phyloP scores from a whole-genome alignment of 2,113 vertebrate species.

The Hippocampus abdominalis region DNA sequence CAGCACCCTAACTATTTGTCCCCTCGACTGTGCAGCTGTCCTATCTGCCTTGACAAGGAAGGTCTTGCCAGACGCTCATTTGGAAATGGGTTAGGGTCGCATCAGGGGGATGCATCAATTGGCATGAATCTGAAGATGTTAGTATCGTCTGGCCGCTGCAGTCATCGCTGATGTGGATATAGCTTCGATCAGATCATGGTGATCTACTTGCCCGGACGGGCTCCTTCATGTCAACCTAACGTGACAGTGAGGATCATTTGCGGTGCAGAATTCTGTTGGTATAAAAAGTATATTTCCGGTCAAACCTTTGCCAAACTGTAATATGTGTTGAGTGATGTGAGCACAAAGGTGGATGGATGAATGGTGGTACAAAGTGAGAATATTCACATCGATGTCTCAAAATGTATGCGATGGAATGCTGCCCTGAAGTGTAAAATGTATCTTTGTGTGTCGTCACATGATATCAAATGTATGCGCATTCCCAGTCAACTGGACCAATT shows the following conservation, averaged over 20 bases:
- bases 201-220: constrained; percentile 20
- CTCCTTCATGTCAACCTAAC: constrained; percentile 43
- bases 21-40: constrained; percentile 33
- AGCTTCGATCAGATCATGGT: constrained; percentile 32
- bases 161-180: constrained; percentile 18
- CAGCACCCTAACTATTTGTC: constrained; percentile 42
- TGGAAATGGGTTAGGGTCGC: constrained; percentile 48
- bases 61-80: constrained; percentile 50
- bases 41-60: constrained; percentile 52
- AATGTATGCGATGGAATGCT: background rate
- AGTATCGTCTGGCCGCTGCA: constrained; percentile 14
- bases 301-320: constrained; percentile 28
- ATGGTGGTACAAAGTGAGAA: background rate
- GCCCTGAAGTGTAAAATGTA: background rate
- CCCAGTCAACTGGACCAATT: constrained; percentile 19
- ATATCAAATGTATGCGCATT: constrained; percentile 22
- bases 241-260: constrained; percentile 38
- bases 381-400: background rate
- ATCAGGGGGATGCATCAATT: constrained; percentile 46
- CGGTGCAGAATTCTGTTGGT: constrained; percentile 24
- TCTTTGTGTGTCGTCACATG: constrained; percentile 4
- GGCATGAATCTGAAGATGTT: constrained; percentile 50
- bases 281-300: constrained; percentile 30
- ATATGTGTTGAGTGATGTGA: background rate
- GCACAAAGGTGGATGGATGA: background rate